These are phyloP conservation scores for Clarias magur DNA, from an alignment of 2,113 vertebrate species.

Conservation along the genomic window DNA sequence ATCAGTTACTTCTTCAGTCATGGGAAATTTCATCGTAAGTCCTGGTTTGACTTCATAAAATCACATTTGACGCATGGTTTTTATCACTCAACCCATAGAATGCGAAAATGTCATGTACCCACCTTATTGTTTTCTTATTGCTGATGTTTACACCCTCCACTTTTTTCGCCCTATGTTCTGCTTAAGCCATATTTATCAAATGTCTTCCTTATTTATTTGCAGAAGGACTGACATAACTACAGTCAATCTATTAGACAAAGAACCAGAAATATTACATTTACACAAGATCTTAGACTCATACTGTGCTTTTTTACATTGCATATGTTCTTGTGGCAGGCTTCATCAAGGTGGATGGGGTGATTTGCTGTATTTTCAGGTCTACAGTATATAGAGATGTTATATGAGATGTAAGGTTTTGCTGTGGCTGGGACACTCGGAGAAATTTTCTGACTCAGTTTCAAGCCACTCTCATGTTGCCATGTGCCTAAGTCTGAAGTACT, in stretches of 20 bases:
- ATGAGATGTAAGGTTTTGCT: background rate
- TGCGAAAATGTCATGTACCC: background rate
- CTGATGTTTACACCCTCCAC: background rate
- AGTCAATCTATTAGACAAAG: background rate
- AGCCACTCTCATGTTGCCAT: background rate
- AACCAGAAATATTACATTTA: background rate
- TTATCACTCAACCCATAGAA: background rate
- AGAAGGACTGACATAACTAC: background rate
- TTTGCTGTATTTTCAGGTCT: background rate
- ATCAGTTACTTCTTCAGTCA: too few species aligned
- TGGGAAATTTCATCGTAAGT: too few species aligned
- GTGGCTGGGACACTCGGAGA: background rate
- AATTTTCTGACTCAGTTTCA: background rate
- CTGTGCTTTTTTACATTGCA: background rate
- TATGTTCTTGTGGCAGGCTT: background rate
- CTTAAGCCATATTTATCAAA: background rate
- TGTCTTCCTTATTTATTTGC: background rate
- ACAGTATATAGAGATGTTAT: background rate
- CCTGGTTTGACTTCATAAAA: too few species aligned
- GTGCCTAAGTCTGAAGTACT: background rate
- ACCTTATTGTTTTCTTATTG: background rate
- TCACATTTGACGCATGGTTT: background rate
- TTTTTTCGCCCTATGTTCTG: background rate
- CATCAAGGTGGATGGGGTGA: background rate
- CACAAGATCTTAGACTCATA: background rate